Conservation (phyloP, 2,888 invertebrate genomes). For the Syrphus vitripennis region DNA sequence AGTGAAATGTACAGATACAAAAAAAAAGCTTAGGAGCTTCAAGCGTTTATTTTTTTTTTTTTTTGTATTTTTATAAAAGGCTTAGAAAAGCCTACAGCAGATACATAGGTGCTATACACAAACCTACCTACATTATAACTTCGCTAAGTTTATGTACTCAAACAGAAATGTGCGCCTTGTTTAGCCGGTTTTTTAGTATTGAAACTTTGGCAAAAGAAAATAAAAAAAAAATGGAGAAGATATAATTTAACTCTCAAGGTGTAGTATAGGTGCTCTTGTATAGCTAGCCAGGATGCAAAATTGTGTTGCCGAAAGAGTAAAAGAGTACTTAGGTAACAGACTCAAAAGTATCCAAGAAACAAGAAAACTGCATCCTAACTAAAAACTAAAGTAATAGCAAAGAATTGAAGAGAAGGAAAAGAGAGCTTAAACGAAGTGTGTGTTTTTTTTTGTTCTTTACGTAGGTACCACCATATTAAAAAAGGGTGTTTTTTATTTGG, state of each 20-base stretch:
- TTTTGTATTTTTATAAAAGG: not conserved
- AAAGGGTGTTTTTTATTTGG: no score
- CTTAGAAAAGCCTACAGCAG: slow-evolving; percentile 21
- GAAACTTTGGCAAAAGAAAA: not conserved
- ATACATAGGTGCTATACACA: not conserved
- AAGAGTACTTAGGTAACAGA: not conserved
- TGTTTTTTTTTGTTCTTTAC: no score
- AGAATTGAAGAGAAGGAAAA: not conserved
- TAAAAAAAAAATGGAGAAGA: not conserved
- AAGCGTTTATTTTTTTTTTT: slow-evolving; percentile 15
- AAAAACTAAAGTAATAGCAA: not conserved
- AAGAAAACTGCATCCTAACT: not conserved
- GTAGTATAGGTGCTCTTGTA: not conserved
- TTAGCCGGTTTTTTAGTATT: slow-evolving; percentile 7
- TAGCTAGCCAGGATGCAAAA: not conserved
- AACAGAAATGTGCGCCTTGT: not conserved
- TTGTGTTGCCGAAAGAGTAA: not conserved
- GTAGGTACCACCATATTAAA: no score
- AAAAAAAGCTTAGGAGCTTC: slow-evolving; percentile 19
- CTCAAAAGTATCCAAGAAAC: not conserved
- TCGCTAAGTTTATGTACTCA: not conserved
- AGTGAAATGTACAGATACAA: slow-evolving; percentile 40
- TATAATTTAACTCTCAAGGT: slow-evolving; percentile 3
- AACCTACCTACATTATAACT: not conserved
- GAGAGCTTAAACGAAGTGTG: not conserved